Conservation (phyloP, 2,113 vertebrate genomes). For the Dicaeum eximium region DNA sequence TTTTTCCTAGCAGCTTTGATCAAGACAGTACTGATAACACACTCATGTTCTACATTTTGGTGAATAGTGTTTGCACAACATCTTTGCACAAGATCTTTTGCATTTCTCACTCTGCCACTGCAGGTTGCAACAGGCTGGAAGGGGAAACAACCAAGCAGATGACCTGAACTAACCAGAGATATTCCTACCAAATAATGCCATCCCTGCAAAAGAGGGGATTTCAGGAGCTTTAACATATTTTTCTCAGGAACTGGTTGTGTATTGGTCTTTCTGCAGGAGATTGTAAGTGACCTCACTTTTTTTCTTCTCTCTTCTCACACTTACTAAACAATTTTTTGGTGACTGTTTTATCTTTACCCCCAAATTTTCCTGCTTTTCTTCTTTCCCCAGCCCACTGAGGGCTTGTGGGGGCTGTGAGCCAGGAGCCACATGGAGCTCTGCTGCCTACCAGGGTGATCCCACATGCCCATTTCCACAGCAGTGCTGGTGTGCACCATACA, state of each 20-base stretch:
- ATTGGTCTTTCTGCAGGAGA: not conserved
- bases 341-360: not conserved
- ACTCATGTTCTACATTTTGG: not conserved
- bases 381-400: not conserved
- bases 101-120: not conserved
- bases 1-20: not conserved
- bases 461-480: not conserved
- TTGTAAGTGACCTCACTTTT: not conserved
- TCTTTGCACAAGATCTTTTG: not conserved
- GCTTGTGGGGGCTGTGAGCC: rapidly evolving
- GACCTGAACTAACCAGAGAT: not conserved
- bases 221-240: not conserved
- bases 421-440: not conserved
- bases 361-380: not conserved
- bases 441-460: not conserved
- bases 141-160: not conserved
- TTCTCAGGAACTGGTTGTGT: not conserved
- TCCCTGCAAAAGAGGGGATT: not conserved
- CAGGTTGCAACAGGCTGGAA: not conserved
- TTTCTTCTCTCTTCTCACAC: not conserved
- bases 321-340: not conserved
- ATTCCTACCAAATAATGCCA: not conserved
- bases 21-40: not conserved
- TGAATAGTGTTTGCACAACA: not conserved
- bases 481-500: not conserved